Base-by-base conservation (phyloP, 2,888 invertebrate genomes). In the Lasioglossum villosulum region DNA sequence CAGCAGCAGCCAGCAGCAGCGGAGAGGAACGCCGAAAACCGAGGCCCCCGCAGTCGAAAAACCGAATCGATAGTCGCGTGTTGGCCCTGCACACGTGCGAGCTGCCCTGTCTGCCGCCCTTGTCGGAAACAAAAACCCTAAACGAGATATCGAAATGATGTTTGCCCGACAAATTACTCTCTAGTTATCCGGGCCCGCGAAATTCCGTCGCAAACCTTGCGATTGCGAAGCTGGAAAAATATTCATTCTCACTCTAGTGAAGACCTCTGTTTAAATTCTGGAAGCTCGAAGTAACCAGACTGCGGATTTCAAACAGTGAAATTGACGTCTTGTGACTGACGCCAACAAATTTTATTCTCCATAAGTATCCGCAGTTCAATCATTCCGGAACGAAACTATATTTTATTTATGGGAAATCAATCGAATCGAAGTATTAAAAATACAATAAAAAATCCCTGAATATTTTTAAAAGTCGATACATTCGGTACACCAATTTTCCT, bases 21-120 rank as follows among this genome's bases (percentile, higher is more conserved):
- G 82, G 34, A 37, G 75, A 80, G 78, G 10, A 90, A 86, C 90
- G 90, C 89, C 93, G 93, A 93, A 94, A 94, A 68, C 68, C 93
- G 59, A 63, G 93, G 68, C 93, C 92, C 93, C 93, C 93, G 93
- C 93, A 93, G 92, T 94, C 93, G 93, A 94, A 94, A 94, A 94
- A 94, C 92, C 93, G 92, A 94, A 95, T 94, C 94, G 94, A 94
- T 94, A 94, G 93, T 93, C 94, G 59, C 59, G 59, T 63, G 94
- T 94, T 45, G 93, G 92, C 93, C 77, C 73, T 73, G 90, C 87
- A 90, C 89, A 90, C 90, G 84, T 86, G 86, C 86, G 80, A 84
- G 82, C 23, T 45, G 19, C 4, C 30, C 34, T 1, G 66, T 34
- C 34, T 34, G 19, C 66, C 34, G 16, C 6, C 66, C 66, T 52